Base-by-base conservation (phyloP, 1,140 invertebrate genomes). In the Anastrepha obliqua region DNA sequence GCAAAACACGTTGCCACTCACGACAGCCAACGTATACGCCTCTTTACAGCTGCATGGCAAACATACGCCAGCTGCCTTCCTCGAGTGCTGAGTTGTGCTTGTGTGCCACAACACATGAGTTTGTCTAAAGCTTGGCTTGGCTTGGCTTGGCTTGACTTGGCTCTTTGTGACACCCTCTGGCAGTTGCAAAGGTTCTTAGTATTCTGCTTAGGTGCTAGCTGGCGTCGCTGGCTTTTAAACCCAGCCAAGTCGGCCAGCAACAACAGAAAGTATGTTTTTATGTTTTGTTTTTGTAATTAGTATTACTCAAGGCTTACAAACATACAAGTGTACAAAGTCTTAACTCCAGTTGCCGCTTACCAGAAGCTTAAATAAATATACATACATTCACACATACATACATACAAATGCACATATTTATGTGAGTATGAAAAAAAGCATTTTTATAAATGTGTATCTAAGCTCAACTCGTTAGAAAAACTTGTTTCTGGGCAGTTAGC, bases 171-270 rank as follows among this genome's bases (percentile, higher is more conserved):
- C 17, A 29, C 74, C 47, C 6, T n/a, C 47, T 51, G 51, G 74
- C 74, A 81, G 47, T n/a, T 55, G n/a, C 74, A 51, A 81, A 81
- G 74, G 74, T 81, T 51, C 74, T 81, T 81, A 81, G 74, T 81
- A 81, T 81, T 81, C 74, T 81, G 74, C 47, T 81, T 81, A 47
- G 74, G 74, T 81, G 74, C 74, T 55, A 3, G 74, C 47, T 11
- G 47, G 47, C 51, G 74, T 81, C 74, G 9, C 3, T 55, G 74
- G 74, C 74, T 81, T 81, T 81, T 81, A 81, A 81, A 55, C 17
- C 47, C 17, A 9, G 74, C 74, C 74, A 81, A 55, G 47, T 55
- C 6, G 47, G 74, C 74, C 47, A 81, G 74, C 74, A 81, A 81
- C 44, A 55, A 20, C 17, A 67, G 47, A 51, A 81, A 58, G 55